phyloP scores from a whole-genome alignment of 2,113 vertebrate genomes.

The Heterochromis multidens region DNA sequence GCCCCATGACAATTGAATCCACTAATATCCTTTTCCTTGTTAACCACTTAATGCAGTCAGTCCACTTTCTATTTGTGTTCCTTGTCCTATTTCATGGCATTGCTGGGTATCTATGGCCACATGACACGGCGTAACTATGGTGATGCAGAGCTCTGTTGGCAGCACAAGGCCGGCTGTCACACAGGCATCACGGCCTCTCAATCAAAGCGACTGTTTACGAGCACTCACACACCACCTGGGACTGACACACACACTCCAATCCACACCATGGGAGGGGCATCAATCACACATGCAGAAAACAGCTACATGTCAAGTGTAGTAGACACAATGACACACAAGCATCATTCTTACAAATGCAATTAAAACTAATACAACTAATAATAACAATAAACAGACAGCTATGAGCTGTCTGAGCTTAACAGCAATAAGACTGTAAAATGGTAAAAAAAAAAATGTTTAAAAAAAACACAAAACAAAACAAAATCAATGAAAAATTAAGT shows the following conservation, averaged over 20 bases:
- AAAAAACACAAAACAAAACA: not conserved
- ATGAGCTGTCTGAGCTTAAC: too few species aligned
- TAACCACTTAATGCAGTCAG: conserved; percentile 23
- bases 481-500: fast-evolving
- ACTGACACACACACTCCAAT: conserved; percentile 53
- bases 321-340: not conserved
- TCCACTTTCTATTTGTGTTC: not conserved
- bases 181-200: conserved; percentile 52
- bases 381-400: not conserved
- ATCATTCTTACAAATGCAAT: not conserved
- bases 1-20: not conserved
- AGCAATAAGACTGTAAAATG: not conserved
- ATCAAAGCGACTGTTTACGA: conserved; percentile 64
- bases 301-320: not conserved
- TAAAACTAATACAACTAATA: not conserved
- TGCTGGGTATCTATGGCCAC: not conserved
- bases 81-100: not conserved
- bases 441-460: too few species aligned
- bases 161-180: conserved; percentile 61
- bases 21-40: not conserved
- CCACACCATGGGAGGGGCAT: conserved; percentile 28
- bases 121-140: conserved; percentile 46
- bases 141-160: conserved; percentile 29
- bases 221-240: conserved; percentile 56
- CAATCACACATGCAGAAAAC: conserved; percentile 24